A percentile compares a stretch with the other conserved stretches of the same genome.
phyloP scores from a whole-genome alignment of 2,797 vertebrate genomes.

The Pithecia hirsuta region DNA sequence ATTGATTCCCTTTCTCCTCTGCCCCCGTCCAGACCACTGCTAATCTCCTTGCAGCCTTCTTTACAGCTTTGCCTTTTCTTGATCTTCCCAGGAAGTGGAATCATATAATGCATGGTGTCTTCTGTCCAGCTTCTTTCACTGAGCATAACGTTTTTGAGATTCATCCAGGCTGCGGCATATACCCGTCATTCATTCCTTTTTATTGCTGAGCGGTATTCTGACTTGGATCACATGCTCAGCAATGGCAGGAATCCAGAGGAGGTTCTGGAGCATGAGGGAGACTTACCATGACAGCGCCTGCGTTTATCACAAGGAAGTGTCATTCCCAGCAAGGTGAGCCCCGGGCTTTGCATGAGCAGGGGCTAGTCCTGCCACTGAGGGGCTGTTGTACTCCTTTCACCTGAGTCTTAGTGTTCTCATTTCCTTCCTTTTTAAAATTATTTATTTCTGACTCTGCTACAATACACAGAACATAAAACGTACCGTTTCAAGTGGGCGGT shows the following conservation, averaged over 20 bases:
- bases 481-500: not conserved
- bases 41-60: not conserved
- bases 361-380: fast-evolving
- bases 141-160: not conserved
- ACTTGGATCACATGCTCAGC: not conserved
- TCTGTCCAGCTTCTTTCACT: not conserved
- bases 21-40: not conserved
- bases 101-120: fast-evolving
- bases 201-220: not conserved
- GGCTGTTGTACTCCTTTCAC: not conserved
- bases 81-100: not conserved
- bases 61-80: not conserved
- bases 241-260: not conserved
- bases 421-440: not conserved
- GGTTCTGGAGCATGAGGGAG: not conserved
- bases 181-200: not conserved
- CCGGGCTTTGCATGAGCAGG: fast-evolving
- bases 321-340: fast-evolving
- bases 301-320: fast-evolving
- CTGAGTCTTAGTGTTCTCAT: not conserved
- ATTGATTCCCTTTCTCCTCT: not conserved
- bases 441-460: not conserved
- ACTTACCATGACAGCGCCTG: fast-evolving
- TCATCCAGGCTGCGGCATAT: fast-evolving
- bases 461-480: not conserved